These are phyloP conservation scores for Chrysomallon squamiferum DNA, from an alignment of 1,140 invertebrate genomes.

Conservation along the genomic window DNA sequence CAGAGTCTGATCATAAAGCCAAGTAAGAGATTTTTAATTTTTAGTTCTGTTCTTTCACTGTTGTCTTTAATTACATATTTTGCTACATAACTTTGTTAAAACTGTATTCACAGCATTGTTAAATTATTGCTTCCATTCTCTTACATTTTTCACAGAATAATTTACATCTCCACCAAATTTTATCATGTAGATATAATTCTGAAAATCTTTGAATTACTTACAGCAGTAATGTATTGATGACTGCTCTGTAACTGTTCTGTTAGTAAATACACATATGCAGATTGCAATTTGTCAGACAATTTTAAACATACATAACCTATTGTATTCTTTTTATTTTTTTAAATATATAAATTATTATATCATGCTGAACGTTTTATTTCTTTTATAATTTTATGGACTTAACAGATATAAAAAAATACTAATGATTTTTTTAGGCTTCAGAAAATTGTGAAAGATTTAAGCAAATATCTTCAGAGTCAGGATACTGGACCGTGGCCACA, in stretches of 20 bases:
- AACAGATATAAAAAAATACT: too few relatives aligned
- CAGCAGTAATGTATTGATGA: too few relatives aligned
- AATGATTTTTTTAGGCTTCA: constrained; percentile 64
- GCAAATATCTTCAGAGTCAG: constrained; percentile 68
- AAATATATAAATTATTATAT: too few relatives aligned
- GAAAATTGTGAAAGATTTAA: constrained; percentile 72
- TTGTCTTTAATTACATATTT: not conserved
- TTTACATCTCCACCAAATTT: not conserved
- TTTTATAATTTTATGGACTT: too few relatives aligned
- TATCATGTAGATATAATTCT: too few relatives aligned
- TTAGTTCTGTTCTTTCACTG: not conserved
- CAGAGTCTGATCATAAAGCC: constrained; percentile 68
- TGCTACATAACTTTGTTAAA: not conserved
- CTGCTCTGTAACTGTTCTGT: too few relatives aligned
- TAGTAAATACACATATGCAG: too few relatives aligned
- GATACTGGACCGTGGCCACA: constrained; percentile 70
- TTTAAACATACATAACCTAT: too few relatives aligned
- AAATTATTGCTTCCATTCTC: not conserved
- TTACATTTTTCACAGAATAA: not conserved
- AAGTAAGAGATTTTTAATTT: constrained; percentile 61
- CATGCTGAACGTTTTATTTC: too few relatives aligned
- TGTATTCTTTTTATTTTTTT: too few relatives aligned
- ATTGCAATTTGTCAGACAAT: too few relatives aligned
- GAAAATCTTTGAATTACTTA: too few relatives aligned
- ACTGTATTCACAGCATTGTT: not conserved